phyloP scores from a whole-genome alignment of 2,888 invertebrate genomes.

The Margaritifera margaritifera region DNA sequence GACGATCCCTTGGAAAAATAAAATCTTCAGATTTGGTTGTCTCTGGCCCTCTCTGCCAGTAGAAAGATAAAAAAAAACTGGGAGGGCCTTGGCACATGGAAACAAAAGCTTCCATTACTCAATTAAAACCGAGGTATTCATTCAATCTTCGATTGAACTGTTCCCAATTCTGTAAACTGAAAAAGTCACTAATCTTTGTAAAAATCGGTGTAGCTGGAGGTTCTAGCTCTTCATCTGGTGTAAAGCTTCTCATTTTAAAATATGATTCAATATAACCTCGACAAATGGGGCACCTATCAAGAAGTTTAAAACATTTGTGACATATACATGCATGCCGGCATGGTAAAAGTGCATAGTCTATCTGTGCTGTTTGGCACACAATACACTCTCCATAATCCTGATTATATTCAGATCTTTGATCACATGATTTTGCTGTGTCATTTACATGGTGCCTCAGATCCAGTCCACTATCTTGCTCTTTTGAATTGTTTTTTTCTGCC shows the following conservation, averaged over 20 bases:
- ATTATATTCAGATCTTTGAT: neutral
- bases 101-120: conserved; percentile 1
- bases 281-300: conserved; percentile 91
- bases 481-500: neutral
- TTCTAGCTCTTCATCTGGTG: neutral
- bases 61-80: too few species aligned
- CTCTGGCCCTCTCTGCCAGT: too few species aligned
- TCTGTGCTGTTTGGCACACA: conserved; percentile 86
- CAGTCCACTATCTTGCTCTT: neutral
- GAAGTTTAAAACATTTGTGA: conserved; percentile 84
- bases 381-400: conserved; percentile 77
- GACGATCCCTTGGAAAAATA: too few species aligned
- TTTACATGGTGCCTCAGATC: conserved; percentile 3
- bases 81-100: too few species aligned
- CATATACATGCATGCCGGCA: conserved; percentile 91
- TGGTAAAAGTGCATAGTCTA: conserved; percentile 86
- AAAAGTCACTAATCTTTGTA: conserved; percentile 8
- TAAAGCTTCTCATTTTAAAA: conserved; percentile 74
- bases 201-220: neutral
- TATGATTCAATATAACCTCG: conserved; percentile 87
- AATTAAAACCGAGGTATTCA: conserved; percentile 48
- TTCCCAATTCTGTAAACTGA: conserved; percentile 34
- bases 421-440: neutral
- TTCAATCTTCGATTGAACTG: conserved; percentile 45
- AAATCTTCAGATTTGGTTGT: too few species aligned